Evolutionary conservation across 1,140 invertebrate genomes (phyloP).

Genomic region (Eriocheir sinensis): DNA sequence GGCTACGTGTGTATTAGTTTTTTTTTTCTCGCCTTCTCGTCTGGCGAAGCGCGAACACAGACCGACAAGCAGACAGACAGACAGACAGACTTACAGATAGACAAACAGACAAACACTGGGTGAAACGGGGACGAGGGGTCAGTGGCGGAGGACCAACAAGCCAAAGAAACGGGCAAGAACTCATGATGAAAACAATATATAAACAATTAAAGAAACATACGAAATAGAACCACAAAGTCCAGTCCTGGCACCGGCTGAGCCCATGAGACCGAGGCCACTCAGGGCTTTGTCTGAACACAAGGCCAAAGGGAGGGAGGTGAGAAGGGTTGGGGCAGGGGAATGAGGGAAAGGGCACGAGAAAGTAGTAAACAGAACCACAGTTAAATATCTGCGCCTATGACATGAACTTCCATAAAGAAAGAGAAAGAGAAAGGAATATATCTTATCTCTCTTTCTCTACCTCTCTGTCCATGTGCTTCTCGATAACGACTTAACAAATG

Average conservation of each 20-base stretch:
- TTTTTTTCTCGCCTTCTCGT: constrained; percentile 9
- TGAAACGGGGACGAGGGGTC: neutral
- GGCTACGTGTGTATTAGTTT: neutral
- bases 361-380: neutral
- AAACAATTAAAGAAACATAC: constrained; percentile 35
- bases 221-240: constrained; percentile 64
- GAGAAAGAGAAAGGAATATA: neutral
- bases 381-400: neutral
- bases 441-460: neutral
- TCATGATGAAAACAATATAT: constrained; percentile 31
- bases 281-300: constrained; percentile 69
- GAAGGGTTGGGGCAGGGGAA: neutral
- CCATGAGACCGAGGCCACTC: constrained; percentile 73
- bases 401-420: neutral
- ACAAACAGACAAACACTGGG: constrained; percentile 21
- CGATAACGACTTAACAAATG: neutral
- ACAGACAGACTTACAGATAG: too few relatives aligned
- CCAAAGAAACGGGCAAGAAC: constrained; percentile 58
- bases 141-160: constrained; percentile 45
- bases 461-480: neutral
- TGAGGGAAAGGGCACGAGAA: neutral
- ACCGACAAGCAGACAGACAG: neutral
- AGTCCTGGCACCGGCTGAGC: constrained; percentile 75
- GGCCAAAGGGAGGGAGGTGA: neutral
- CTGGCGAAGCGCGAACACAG: neutral